Percentiles rank a stretch among this genome's conserved stretches.
Conservation (phyloP, 2,113 vertebrate species). For the Antechinus flavipes region DNA sequence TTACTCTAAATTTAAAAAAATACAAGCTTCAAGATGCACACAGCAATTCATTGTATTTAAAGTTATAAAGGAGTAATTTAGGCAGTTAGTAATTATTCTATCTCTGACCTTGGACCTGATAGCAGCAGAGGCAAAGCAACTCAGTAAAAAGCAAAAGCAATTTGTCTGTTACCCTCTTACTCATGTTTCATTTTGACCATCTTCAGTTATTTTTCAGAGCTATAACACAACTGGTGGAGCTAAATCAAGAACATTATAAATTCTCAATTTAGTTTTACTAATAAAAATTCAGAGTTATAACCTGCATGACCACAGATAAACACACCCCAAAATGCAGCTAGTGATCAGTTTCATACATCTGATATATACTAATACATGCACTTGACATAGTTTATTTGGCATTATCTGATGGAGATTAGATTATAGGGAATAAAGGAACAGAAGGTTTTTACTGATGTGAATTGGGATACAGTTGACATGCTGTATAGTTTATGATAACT, state of each 20-base stretch:
- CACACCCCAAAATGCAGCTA: slow-evolving; percentile 67
- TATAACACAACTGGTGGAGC: slow-evolving; percentile 68
- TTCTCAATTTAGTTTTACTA: slow-evolving; percentile 77
- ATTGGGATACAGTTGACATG: slow-evolving; percentile 71
- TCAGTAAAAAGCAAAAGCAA: slow-evolving; percentile 62
- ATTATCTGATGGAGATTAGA: slow-evolving; percentile 74
- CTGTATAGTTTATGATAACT: slow-evolving; percentile 73
- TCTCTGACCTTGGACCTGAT: slow-evolving; percentile 20
- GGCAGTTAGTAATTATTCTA: slow-evolving; percentile 27
- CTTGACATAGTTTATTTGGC: slow-evolving; percentile 71
- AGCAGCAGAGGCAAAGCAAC: slow-evolving; percentile 32
- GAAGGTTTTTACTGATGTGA: slow-evolving; percentile 73
- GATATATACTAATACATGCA: slow-evolving; percentile 68
- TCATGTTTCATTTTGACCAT: slow-evolving; percentile 53
- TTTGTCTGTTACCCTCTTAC: slow-evolving; percentile 35
- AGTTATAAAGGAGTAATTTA: background rate
- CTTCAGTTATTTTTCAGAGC: slow-evolving; percentile 62
- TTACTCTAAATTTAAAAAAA: slow-evolving; percentile 44
- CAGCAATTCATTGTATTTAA: background rate
- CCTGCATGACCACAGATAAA: slow-evolving; percentile 71
- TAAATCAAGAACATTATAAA: slow-evolving; percentile 72
- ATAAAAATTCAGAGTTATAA: slow-evolving; percentile 78
- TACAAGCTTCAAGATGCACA: background rate
- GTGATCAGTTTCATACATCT: slow-evolving; percentile 52
- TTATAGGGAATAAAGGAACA: slow-evolving; percentile 69